Evolutionary conservation across 1,140 invertebrate genomes (phyloP), one percentile per base, ranked within the genome.

Genomic region (Onthophagus taurus): DNA sequence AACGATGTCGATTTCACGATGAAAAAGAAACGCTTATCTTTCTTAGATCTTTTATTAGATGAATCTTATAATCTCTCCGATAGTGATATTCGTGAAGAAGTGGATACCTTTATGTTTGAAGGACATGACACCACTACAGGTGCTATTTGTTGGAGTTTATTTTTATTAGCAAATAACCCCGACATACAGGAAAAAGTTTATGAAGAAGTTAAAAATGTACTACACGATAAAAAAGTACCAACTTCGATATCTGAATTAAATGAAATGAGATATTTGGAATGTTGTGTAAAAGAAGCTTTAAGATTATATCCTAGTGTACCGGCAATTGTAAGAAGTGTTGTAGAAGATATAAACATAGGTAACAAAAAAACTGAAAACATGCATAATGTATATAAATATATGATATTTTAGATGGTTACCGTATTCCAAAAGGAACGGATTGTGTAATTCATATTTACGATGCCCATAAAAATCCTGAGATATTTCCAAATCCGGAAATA

Each of bases 31-130:
- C 71, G 76, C 48, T 65, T 81, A 43, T 82, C 82, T 4, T 85
- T 90, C 61, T 66, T 90, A 51, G 86, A 90, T 67, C 61, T 84
- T 21, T 59, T 87, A 6, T 69, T 87, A n/a, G 70, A 78, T 53
- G 68, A 69, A 41, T 72, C 71, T 33, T 61, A 72, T 18, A 67
- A 76, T 39, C 62, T 87, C 9, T 63, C 69, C 0, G 69, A 77
- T 45, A 72, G 76, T 31, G 77, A 82, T 54, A 84, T 89, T 31
- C 69, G 80, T 39, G 84, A 88, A 59, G 85, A 89, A 70, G 83
- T 88, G 4, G 84, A 90, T 53, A 89, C 85, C 2, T 89, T 89
- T 54, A 87, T 83, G 76, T 85, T 85, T 61, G 82, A 79, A 68
- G 85, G 23, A 26, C 81, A 85, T 58, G 82, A 85, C 59, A 86